Base-by-base conservation (phyloP, 1,140 invertebrate genomes). In the Drosophila ironensis region DNA sequence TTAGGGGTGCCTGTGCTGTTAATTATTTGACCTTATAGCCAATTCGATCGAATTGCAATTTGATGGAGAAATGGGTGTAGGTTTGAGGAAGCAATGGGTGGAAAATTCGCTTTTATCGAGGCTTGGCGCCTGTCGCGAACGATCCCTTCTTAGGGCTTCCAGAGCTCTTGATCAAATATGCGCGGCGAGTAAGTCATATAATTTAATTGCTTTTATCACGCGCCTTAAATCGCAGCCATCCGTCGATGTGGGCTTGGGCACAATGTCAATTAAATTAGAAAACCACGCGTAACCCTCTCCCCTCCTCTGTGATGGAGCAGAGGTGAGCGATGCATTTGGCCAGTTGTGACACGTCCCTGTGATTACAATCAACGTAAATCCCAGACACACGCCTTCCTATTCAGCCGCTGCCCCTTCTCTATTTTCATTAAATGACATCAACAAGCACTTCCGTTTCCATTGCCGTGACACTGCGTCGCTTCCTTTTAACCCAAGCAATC, bases 361-460 rank as follows among this genome's bases (percentile, higher is more conserved):
- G 66, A 70, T 70, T 70, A 70, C 59, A 70, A 70, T 70, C 66
- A 70, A 70, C 66, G 59, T 70, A 70, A 70, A 70, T 52, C 59
- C 44, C 66, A 57, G 52, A 35, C 44, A 27, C 64, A 38, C 50
- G 41, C 41, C 27, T 67, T 50, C 61, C 44, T 38, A 7, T 30
- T 30, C 5, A n/a, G 33, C 53, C 11, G 8, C 7, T 37, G 24
- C 14, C 12, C 33, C 11, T 20, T 33, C 38, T 53, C 17, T n/a
- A 40, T 59, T 59, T 52, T 59, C 52, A 59, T 56, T 69, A 59
- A 66, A 52, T 50, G 66, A 64, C 57, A 63, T 63, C 60, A 60
- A 48, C 66, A 27, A 70, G 64, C 66, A 70, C 66, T 70, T 70
- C 66, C 66, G 66, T 70, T 70, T 54, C 63, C 61, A 28, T 46